These are phyloP conservation scores for Brenthis daphne DNA, from an alignment of 2,888 invertebrate genomes.

Conservation along the genomic window DNA sequence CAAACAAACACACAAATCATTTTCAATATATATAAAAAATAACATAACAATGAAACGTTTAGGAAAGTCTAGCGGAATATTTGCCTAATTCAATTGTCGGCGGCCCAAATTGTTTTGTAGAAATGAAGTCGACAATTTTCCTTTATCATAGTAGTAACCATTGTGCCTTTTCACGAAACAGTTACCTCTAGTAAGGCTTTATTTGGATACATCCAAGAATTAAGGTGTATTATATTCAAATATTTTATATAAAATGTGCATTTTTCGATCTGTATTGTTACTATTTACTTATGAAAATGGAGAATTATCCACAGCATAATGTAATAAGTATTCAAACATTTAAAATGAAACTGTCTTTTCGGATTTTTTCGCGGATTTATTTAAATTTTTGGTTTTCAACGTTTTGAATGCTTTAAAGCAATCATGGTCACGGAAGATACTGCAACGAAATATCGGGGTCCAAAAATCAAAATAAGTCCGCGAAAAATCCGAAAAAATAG, in stretches of 20 bases:
- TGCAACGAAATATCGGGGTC: no score
- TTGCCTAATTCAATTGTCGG: conserved; percentile 30
- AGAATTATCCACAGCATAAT: no score
- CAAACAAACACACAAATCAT: not conserved
- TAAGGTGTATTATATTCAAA: conserved; percentile 16
- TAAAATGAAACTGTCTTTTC: no score
- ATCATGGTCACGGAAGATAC: no score
- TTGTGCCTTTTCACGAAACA: conserved; percentile 16
- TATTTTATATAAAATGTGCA: not conserved
- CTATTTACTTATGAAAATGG: no score
- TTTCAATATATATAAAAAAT: not conserved
- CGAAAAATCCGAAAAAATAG: no score
- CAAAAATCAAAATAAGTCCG: no score
- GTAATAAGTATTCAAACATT: no score
- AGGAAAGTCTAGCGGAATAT: conserved; percentile 23
- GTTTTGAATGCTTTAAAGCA: no score
- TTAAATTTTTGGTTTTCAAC: no score
- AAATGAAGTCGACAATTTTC: conserved; percentile 32
- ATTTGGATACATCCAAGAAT: conserved; percentile 2
- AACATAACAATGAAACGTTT: conserved; percentile 1
- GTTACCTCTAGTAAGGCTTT: conserved; percentile 22
- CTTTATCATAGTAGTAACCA: conserved; percentile 28
- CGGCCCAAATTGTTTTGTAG: conserved; percentile 31
- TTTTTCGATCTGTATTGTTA: no score
- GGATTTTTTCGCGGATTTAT: no score